These are phyloP conservation scores for Poecile montanus DNA, from an alignment of 2,797 vertebrate genomes.

Conservation along the genomic window DNA sequence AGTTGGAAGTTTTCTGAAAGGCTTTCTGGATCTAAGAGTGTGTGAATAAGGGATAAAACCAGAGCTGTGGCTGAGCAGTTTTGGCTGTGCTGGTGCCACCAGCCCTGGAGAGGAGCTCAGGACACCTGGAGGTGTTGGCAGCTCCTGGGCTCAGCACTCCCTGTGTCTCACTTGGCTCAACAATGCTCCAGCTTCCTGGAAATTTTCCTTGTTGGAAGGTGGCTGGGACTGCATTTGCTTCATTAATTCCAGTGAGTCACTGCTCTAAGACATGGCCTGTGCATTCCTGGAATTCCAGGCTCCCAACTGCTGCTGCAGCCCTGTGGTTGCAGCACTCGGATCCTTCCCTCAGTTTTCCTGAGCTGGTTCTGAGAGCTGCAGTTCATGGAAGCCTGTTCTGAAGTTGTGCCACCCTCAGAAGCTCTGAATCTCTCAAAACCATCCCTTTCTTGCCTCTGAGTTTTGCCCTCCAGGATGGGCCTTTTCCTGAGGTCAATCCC, in stretches of 20 bases:
- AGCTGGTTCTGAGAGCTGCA: neutral
- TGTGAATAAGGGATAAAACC: neutral
- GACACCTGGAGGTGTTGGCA: neutral
- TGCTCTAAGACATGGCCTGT: neutral
- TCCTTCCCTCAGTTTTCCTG: neutral
- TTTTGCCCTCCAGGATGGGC: neutral
- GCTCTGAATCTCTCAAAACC: neutral
- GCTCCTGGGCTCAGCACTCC: neutral
- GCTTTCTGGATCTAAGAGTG: neutral
- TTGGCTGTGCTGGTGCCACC: neutral
- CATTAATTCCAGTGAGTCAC: constrained; percentile 15
- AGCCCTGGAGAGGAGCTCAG: neutral
- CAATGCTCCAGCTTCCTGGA: neutral
- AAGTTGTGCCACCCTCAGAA: neutral
- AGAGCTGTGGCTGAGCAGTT: neutral
- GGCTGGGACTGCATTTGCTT: neutral
- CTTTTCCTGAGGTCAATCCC: neutral
- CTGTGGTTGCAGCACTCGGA: neutral
- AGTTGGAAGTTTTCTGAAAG: neutral
- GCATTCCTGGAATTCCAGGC: constrained; percentile 61
- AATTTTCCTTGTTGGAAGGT: neutral
- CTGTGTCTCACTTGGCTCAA: neutral
- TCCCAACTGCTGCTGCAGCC: neutral
- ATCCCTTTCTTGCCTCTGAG: neutral
- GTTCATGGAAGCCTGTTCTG: neutral